phyloP scores from a whole-genome alignment of 2,113 vertebrate species.

The Hydrolagus affinis region DNA sequence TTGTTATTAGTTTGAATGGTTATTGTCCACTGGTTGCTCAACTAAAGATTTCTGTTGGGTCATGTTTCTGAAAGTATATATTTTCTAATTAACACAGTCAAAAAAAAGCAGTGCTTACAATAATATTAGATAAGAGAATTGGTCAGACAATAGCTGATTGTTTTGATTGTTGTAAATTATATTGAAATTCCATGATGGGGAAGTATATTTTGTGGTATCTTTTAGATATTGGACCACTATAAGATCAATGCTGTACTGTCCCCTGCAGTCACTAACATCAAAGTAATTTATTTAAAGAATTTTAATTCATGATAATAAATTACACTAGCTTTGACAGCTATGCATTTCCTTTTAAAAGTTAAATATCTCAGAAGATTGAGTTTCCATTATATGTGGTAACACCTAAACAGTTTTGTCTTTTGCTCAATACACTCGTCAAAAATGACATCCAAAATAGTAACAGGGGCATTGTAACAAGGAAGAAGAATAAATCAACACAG shows the following conservation, averaged over 20 bases:
- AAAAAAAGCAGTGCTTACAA: background rate
- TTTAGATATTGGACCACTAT: background rate
- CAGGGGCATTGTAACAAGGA: background rate
- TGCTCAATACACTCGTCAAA: background rate
- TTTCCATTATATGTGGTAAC: background rate
- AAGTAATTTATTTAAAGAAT: background rate
- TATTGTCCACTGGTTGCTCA: background rate
- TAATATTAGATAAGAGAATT: background rate
- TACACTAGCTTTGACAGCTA: background rate
- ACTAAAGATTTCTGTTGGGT: background rate
- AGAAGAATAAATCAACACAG: conserved; percentile 7
- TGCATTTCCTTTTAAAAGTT: background rate
- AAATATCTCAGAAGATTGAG: too few relatives aligned
- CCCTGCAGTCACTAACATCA: background rate
- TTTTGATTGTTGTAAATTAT: background rate
- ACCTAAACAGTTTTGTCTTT: background rate
- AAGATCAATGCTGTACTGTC: background rate
- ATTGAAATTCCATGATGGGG: background rate
- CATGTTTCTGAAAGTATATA: background rate
- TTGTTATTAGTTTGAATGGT: background rate
- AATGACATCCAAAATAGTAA: background rate
- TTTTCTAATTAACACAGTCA: background rate
- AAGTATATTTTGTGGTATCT: background rate
- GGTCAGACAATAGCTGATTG: background rate
- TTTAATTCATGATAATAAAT: background rate